Evolutionary conservation across 2,797 vertebrate species (phyloP), one percentile per base, ranked within the genome.

Genomic region (Emys orbicularis): DNA sequence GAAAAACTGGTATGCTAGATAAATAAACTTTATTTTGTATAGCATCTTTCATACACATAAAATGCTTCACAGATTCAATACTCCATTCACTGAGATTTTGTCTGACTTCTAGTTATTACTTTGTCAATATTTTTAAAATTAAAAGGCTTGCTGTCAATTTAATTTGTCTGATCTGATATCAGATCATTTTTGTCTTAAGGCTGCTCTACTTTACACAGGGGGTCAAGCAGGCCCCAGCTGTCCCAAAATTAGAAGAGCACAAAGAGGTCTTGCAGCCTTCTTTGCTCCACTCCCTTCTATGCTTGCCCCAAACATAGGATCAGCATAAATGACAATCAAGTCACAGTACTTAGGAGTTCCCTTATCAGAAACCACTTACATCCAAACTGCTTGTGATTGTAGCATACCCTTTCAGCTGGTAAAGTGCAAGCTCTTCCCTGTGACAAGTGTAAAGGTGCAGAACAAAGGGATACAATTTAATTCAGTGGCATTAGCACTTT

Each of bases 11-110:
- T 34, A 34, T 1, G 49, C 84, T 3, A 49, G n/a, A 68, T 76
- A 84, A 50, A 84, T 65, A 50, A 72, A 72, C 59, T 89, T 84
- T 88, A 41, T 79, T 80, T 86, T 84, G 6, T 68, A 9, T 5
- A 16, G 59, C 54, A 4, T 65, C n/a, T 54, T 54, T 44, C n/a
- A 19, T 44, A 3, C 77, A 81, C 52, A 50, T 12, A 18, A n/a
- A 41, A 12, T 3, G 16, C 19, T 31, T 49, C 57, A 4, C 8
- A 5, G 31, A 4, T 49, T 56, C 23, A 34, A 5, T 1, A 2
- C 8, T 1, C 10, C n/a, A 0, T 1, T 21, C 31, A 1, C 29
- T 12, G 41, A n/a, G 3, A 3, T 10, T 9, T 1, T 5, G 2
- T 3, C 12, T 1, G 5, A 7, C 4, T 44, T 82, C 31, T 12